phyloP scores from a whole-genome alignment of 2,888 invertebrate species.

The Agonopterix subpropinquella region DNA sequence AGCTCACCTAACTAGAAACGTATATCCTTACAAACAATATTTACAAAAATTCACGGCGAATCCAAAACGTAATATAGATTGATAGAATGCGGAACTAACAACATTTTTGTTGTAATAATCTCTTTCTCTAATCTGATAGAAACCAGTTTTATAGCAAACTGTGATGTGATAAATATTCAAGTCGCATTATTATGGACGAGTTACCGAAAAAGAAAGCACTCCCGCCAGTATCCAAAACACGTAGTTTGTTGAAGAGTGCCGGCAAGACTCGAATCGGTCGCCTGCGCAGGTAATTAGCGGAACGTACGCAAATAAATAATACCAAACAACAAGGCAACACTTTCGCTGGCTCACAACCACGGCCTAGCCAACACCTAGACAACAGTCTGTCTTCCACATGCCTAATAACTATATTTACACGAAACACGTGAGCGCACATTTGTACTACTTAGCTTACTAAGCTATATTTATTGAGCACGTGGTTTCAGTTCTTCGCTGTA shows the following conservation, averaged over 20 bases:
- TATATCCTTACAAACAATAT: slow-evolving; percentile 31
- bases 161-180: slow-evolving; percentile 9
- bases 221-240: slow-evolving; percentile 30
- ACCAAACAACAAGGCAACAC: slow-evolving; percentile 21
- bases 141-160: slow-evolving; percentile 22
- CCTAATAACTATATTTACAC: slow-evolving; percentile 16
- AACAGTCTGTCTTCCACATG: slow-evolving; percentile 35
- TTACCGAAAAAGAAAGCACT: slow-evolving; percentile 48
- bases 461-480: slow-evolving; percentile 34
- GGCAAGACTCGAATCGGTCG: slow-evolving; percentile 27
- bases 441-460: background rate
- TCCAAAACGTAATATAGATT: background rate
- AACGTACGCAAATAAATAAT: slow-evolving; percentile 49
- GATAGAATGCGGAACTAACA: background rate
- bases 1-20: slow-evolving; percentile 31
- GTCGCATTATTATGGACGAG: slow-evolving; percentile 36
- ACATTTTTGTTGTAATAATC: background rate
- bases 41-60: slow-evolving; percentile 62
- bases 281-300: slow-evolving; percentile 41
- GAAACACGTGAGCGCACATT: slow-evolving; percentile 1
- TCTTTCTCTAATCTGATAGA: slow-evolving; percentile 5
- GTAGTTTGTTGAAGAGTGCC: slow-evolving; percentile 19
- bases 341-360: slow-evolving; percentile 21
- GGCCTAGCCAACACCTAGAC: slow-evolving; percentile 19
- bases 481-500: slow-evolving; percentile 67